These are phyloP conservation scores for Saturnia pavonia DNA, from an alignment of 2,888 invertebrate genomes.

Conservation along the genomic window DNA sequence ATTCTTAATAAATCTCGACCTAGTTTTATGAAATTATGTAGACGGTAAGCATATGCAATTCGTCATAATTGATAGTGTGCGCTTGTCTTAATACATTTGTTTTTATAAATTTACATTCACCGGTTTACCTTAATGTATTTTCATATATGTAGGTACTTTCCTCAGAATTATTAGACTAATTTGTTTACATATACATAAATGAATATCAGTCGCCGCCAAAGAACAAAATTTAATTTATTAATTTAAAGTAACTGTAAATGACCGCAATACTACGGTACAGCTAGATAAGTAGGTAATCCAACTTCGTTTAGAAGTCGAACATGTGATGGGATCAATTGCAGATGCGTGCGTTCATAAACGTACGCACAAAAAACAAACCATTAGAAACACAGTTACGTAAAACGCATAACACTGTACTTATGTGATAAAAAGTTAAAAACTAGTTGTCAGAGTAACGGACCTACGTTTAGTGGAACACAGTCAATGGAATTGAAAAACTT, in stretches of 20 bases:
- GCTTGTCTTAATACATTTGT: too few species aligned
- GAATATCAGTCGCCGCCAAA: background rate
- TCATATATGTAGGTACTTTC: too few species aligned
- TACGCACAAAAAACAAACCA: conserved; percentile 66
- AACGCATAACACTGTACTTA: conserved; percentile 62
- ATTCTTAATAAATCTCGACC: too few species aligned
- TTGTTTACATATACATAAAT: too few species aligned
- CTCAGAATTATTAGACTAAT: too few species aligned
- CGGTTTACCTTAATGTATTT: too few species aligned
- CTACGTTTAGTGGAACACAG: conserved; percentile 33
- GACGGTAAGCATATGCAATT: too few species aligned
- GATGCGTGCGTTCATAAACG: conserved; percentile 59
- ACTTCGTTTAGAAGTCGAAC: conserved; percentile 45
- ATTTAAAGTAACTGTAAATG: conserved; percentile 11
- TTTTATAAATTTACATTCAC: too few species aligned
- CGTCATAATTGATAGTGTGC: too few species aligned
- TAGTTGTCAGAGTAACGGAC: conserved; percentile 54
- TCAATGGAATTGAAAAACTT: conserved; percentile 66
- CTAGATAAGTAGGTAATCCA: conserved; percentile 21
- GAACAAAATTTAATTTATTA: background rate
- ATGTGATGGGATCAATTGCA: conserved; percentile 69
- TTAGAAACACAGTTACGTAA: conserved; percentile 79
- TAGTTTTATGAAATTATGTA: too few species aligned
- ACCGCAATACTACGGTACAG: conserved; percentile 22
- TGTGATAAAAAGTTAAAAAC: conserved; percentile 59